phyloP scores from a whole-genome alignment of 2,797 vertebrate genomes.

The Siniperca scherzeri region DNA sequence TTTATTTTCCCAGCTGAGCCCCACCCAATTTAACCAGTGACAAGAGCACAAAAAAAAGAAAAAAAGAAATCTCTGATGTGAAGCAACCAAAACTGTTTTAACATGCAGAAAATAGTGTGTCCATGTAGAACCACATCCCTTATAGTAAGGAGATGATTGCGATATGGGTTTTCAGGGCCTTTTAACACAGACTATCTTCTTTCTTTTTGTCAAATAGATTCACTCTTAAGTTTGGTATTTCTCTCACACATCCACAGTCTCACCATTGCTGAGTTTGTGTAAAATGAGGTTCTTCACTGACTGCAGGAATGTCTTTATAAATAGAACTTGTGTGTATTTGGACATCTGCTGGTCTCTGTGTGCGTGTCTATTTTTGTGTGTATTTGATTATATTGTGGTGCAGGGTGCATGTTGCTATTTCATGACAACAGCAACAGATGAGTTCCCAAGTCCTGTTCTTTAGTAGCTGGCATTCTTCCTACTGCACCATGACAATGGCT shows the following conservation, averaged over 20 bases:
- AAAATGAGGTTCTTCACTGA: neutral
- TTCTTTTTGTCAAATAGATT: neutral
- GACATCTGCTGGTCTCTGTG: neutral
- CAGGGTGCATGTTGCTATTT: constrained; percentile 28
- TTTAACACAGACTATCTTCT: neutral
- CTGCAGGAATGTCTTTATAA: neutral
- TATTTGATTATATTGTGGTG: constrained; percentile 41
- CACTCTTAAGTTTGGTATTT: neutral
- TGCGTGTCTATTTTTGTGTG: constrained; percentile 21
- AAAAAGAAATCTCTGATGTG: neutral
- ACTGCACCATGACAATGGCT: constrained; percentile 64
- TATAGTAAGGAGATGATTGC: too few species aligned
- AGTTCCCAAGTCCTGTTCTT: constrained; percentile 53
- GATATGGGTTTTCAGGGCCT: neutral
- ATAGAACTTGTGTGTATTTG: too few species aligned
- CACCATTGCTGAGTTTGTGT: neutral
- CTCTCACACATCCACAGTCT: neutral
- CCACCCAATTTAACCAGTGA: neutral
- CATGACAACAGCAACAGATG: constrained; percentile 63
- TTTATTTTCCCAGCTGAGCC: neutral
- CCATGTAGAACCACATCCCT: too few species aligned
- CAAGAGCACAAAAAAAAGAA: neutral
- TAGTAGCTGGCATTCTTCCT: constrained; percentile 65
- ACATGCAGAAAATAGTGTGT: too few species aligned
- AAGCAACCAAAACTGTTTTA: neutral